Base-by-base conservation (phyloP, 2,797 vertebrate species). In the Heliangelus exortis region DNA sequence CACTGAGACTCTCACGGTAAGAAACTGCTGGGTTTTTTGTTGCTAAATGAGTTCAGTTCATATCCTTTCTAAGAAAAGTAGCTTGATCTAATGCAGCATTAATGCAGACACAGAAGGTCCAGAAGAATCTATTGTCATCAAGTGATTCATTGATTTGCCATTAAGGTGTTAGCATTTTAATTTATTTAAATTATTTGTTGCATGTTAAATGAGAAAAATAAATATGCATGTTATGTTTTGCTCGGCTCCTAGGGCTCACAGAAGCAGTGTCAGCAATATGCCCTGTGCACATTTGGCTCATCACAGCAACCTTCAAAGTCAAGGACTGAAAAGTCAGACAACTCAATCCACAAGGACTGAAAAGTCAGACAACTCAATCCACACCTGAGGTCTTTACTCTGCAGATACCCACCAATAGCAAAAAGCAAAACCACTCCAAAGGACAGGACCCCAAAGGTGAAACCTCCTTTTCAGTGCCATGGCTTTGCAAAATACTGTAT, bases 71-170 rank as follows among this genome's bases (percentile, higher is more conserved):
- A 89, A 93, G 91, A 87, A 93, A 94, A 87, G 72, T 85, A 87
- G 94, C 74, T 67, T 94, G 72, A 94, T 89, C 78, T 78, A 93
- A 93, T 81, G 86, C 90, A 94, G 65, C 89, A 95, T 78, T 94
- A 89, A 92, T 89, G 82, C 72, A 83, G 82, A 87, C 66, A 94
- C 75, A 78, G 95, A 94, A 94, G 75, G 73, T 92, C 93, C 66
- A 91, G 59, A 13, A 71, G 33, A 75, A 93, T 66, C 87, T 84
- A 92, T 69, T 92, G 84, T 83, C 76, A 65, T 92, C 85, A 93
- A 78, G 62, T 91, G 84, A 96, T 93, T 91, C 76, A 95, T 93
- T 92, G 96, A 96, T 96, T 96, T 95, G 82, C 79, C 72, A 91
- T 88, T 69, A 93, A 94, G 76, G 62, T 26, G 58, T 81, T 72